phyloP scores from a whole-genome alignment of 92 coral and sea anemone genomes.

The Phenganax stokvisi region DNA sequence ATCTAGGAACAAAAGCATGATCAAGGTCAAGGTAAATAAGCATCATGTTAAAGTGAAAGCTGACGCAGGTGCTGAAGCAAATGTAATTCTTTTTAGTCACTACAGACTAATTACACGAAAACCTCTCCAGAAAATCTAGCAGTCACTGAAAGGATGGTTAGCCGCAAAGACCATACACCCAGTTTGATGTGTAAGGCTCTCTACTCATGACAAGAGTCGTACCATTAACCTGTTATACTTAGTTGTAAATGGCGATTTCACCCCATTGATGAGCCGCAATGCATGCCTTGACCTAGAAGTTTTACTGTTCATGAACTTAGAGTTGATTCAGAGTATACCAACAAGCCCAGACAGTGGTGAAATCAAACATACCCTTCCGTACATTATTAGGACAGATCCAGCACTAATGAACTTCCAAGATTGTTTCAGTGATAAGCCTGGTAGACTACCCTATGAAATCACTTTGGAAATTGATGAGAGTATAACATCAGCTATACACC shows the following conservation, averaged over 20 bases:
- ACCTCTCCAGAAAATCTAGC: constrained; percentile 44
- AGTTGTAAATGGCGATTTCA: constrained; percentile 47
- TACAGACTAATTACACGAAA: constrained; percentile 26
- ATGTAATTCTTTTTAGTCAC: constrained; percentile 39
- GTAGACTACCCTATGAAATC: constrained; percentile 40
- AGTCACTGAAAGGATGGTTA: constrained; percentile 53
- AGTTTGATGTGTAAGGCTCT: constrained; percentile 41
- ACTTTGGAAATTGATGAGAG: constrained; percentile 43
- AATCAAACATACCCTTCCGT: neutral
- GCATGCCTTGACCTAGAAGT: constrained; percentile 54
- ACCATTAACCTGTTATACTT: neutral
- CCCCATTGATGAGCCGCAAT: constrained; percentile 53
- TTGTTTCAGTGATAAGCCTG: constrained; percentile 52
- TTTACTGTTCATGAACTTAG: constrained; percentile 40
- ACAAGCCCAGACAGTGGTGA: neutral
- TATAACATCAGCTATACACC: constrained; percentile 41
- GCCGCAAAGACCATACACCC: constrained; percentile 48
- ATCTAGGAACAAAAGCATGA: constrained; percentile 7
- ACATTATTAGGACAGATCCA: constrained; percentile 30
- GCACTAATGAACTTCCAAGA: constrained; percentile 43
- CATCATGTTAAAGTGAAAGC: constrained; percentile 45
- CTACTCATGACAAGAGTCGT: constrained; percentile 33
- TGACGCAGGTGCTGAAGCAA: constrained; percentile 59
- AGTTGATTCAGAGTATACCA: neutral
- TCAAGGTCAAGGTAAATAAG: constrained; percentile 24